Percentiles rank a stretch among this genome's conserved stretches.
Evolutionary conservation across 37 sponge, comb jelly and placozoan species (phyloP).

Genomic region (Dysidea cf. avara): DNA sequence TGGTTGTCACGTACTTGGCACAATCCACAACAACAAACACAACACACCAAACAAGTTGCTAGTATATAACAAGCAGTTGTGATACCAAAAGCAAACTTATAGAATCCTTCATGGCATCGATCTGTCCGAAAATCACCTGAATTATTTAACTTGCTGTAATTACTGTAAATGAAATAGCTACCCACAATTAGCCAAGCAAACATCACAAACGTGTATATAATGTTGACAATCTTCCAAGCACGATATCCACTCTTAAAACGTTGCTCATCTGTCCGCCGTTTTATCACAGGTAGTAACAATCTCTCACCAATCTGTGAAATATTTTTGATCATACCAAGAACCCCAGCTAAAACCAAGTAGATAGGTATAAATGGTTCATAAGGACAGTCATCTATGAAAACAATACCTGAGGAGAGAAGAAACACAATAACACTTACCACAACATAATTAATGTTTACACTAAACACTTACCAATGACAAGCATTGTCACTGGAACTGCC

Average conservation of each 20-base stretch:
- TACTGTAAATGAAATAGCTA: slow-evolving; percentile 62
- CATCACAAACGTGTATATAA: slow-evolving; percentile 54
- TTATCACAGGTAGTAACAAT: slow-evolving; percentile 15
- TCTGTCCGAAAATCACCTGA: background rate
- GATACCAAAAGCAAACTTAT: slow-evolving; percentile 70
- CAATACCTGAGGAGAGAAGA: slow-evolving; percentile 12
- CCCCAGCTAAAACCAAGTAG: slow-evolving; percentile 46
- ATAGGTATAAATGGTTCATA: slow-evolving; percentile 54
- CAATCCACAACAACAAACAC: slow-evolving; percentile 40
- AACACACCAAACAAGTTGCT: slow-evolving; percentile 29
- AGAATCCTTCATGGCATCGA: slow-evolving; percentile 47
- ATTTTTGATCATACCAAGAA: slow-evolving; percentile 50
- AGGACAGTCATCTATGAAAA: slow-evolving; percentile 34
- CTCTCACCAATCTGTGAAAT: slow-evolving; percentile 40
- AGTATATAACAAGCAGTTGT: slow-evolving; percentile 59
- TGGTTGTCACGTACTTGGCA: slow-evolving; percentile 1
- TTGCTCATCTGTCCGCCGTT: background rate
- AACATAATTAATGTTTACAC: background rate
- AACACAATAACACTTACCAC: background rate
- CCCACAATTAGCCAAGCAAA: slow-evolving; percentile 55
- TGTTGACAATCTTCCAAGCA: slow-evolving; percentile 37
- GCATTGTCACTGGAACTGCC: slow-evolving; percentile 46
- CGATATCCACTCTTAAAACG: background rate
- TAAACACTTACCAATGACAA: slow-evolving; percentile 45
- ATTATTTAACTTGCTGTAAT: slow-evolving; percentile 33